A percentile compares a stretch with the other conserved stretches of the same genome.
Evolutionary conservation across 2,113 vertebrate species (phyloP).

Genomic region (Laterallus jamaicensis): DNA sequence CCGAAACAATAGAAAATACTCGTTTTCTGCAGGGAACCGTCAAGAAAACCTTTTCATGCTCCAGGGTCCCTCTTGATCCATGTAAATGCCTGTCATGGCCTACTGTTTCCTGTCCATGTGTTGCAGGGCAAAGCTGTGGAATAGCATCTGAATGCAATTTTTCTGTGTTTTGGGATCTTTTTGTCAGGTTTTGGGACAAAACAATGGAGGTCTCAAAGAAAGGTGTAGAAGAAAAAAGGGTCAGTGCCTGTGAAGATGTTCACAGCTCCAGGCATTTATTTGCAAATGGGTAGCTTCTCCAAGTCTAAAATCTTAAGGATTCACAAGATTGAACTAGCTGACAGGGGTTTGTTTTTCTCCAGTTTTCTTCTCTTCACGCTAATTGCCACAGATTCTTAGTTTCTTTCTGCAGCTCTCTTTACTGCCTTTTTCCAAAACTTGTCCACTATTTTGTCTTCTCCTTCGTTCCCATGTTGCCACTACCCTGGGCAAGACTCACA

Average conservation of each 20-base stretch:
- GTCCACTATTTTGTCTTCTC: neutral
- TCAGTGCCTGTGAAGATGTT: neutral
- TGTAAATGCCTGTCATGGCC: neutral
- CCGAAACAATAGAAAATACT: constrained; percentile 1
- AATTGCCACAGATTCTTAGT: neutral
- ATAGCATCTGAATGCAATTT: neutral
- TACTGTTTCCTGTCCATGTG: neutral
- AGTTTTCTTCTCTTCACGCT: neutral
- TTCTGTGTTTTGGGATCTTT: neutral
- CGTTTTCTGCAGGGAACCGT: neutral
- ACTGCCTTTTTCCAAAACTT: neutral
- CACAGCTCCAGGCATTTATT: neutral
- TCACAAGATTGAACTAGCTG: neutral
- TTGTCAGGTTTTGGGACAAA: neutral
- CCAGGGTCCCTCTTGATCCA: neutral
- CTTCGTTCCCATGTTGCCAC: neutral
- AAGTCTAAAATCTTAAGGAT: neutral
- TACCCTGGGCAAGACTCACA: neutral
- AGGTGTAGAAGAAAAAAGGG: neutral
- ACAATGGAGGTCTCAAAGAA: neutral
- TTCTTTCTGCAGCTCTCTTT: neutral
- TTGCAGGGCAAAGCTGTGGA: neutral
- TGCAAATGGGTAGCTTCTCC: neutral
- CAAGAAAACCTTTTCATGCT: neutral
- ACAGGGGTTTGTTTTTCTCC: neutral